Evolutionary conservation across 2,888 invertebrate species (phyloP).

Genomic region (Oligia fasciuncula): DNA sequence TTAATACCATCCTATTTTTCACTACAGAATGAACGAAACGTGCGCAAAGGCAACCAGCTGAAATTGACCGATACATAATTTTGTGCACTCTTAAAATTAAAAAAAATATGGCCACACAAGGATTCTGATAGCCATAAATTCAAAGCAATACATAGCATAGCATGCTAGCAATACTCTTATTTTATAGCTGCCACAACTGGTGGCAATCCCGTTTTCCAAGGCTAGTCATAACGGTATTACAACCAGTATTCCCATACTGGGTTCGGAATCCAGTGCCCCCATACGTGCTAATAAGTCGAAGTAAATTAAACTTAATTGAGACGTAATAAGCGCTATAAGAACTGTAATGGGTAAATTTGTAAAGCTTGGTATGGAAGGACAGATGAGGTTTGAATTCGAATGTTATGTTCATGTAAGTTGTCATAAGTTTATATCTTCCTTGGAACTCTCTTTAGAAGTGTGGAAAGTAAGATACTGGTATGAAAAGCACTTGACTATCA

Average conservation of each 20-base stretch:
- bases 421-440: conserved; percentile 27
- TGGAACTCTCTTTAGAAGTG: neutral
- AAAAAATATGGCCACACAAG: conserved; percentile 28
- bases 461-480: conserved; percentile 2
- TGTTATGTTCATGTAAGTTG: conserved; percentile 37
- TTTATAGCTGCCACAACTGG: conserved; percentile 51
- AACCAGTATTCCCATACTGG: conserved; percentile 69
- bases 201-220: conserved; percentile 64
- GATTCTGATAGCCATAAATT: conserved; percentile 37
- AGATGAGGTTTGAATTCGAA: conserved; percentile 42
- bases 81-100: conserved; percentile 3
- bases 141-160: neutral
- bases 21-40: neutral
- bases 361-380: conserved; percentile 28
- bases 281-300: conserved; percentile 56
- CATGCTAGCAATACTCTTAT: conserved; percentile 49
- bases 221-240: conserved; percentile 64
- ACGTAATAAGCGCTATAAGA: conserved; percentile 53
- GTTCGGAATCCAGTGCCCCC: conserved; percentile 64
- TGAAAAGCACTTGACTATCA: neutral
- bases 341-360: conserved; percentile 35
- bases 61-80: neutral
- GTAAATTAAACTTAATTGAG: conserved; percentile 63
- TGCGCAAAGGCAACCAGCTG: conserved; percentile 11
- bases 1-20: neutral